A percentile compares a stretch with the other conserved stretches of the same genome.
Evolutionary conservation across 1,140 invertebrate genomes (phyloP).

Genomic region (Drosophila sechellia): DNA sequence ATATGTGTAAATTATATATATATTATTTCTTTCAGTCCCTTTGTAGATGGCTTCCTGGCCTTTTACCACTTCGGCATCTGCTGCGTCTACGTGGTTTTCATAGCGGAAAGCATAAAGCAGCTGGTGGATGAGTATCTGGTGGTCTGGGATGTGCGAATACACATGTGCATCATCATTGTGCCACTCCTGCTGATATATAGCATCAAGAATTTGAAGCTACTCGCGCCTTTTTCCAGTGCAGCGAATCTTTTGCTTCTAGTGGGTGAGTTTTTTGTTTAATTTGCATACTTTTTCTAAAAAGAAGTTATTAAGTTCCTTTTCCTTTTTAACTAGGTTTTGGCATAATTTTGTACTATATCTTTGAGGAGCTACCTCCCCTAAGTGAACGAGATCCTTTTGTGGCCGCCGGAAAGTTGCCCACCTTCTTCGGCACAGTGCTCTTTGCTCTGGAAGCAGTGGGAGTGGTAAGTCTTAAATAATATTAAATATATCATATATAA

Average conservation of each 20-base stretch:
- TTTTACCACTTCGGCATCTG: constrained; percentile 95
- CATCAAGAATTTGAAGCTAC: constrained; percentile 90
- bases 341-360: constrained; percentile 89
- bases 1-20: no score
- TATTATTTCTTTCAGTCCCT: constrained; percentile 70
- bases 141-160: constrained; percentile 79
- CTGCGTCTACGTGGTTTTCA: constrained; percentile 95
- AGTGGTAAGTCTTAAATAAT: constrained; percentile 87
- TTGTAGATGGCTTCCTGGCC: constrained; percentile 90
- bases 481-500: no score
- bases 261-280: constrained; percentile 81
- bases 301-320: no score
- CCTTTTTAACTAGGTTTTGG: constrained; percentile 84
- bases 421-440: constrained; percentile 94
- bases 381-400: constrained; percentile 86
- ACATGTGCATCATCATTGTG: constrained; percentile 86
- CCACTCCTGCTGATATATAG: constrained; percentile 90
- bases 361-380: constrained; percentile 87
- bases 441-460: constrained; percentile 96
- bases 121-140: constrained; percentile 85
- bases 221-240: constrained; percentile 92
- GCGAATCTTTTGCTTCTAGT: constrained; percentile 91
- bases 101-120: constrained; percentile 90
- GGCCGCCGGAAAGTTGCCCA: constrained; percentile 86
- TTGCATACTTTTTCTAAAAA: no score